Evolutionary conservation across 2,113 vertebrate species (phyloP), one percentile per base, ranked within the genome.

Genomic region (Tretioscincus oriximinensis): DNA sequence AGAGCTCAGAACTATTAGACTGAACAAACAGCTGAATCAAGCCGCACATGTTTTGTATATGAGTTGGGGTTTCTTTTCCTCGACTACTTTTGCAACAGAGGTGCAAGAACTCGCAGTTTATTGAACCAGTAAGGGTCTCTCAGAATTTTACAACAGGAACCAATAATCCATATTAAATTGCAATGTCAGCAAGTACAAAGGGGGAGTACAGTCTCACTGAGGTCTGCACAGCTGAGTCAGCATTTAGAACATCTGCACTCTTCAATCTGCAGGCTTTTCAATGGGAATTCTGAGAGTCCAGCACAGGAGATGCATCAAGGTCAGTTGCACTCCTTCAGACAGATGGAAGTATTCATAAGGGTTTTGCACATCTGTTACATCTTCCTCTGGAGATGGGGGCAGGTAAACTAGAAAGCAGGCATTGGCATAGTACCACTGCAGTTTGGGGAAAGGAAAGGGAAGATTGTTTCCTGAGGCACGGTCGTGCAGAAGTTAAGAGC

Each of bases 1-100:
- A 81, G 69, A 26, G 20, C 73, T 69, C 51, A 73, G 78, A 22
- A 72, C 78, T 73, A 63, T 72, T 80, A 60, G 73, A 69, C 60
- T 60, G n/a, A 66, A 66, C 73, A 84, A 67, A 65, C 77, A 81
- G 0, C 3, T 63, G 49, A 49, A 77, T 22, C 74, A 29, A 70
- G 66, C 3, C 72, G n/a, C 41, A 73, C 28, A 64, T 58, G 78
- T 10, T 76, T 1, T 72, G 5, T 18, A 24, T n/a, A 35, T 68
- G 14, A 80, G 78, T 35, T 0, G 81, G 69, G 0, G 58, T 83
- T 85, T 64, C 49, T 18, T 58, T 58, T 58, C 54, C 18, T 61
- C 1, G 24, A 29, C 60, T 61, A 24, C 69, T 68, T 35, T 0
- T 70, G 1, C 1, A 69, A 67, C 1, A 68, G 3, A 82, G 18